Conservation (phyloP, 1,140 invertebrate species). For the Parasteatoda tepidariorum region DNA sequence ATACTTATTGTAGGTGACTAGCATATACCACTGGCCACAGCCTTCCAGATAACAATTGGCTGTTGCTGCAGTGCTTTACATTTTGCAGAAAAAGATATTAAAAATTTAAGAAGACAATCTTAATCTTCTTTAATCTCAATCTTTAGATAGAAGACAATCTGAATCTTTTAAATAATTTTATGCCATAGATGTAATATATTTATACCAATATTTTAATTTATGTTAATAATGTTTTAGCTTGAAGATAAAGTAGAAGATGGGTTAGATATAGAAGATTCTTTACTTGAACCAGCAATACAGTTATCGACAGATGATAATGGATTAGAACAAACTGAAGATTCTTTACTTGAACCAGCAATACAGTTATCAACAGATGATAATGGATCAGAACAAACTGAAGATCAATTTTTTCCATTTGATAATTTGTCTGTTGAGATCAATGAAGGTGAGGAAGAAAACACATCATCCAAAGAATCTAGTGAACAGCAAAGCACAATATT, state of each 20-base stretch:
- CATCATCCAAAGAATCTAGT: too few relatives aligned
- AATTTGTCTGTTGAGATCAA: constrained; percentile 14
- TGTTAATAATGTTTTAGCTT: background rate
- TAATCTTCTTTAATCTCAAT: too few relatives aligned
- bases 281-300: background rate
- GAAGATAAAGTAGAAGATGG: constrained; percentile 27
- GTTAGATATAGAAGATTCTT: constrained; percentile 35
- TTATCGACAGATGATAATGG: background rate
- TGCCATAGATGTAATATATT: too few relatives aligned
- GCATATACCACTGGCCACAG: too few relatives aligned
- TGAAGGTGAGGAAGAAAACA: constrained; percentile 5
- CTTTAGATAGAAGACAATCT: too few relatives aligned
- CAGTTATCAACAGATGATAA: background rate
- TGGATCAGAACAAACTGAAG: constrained; percentile 10
- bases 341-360: constrained; percentile 7
- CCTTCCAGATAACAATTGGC: too few relatives aligned
- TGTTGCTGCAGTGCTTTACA: too few relatives aligned
- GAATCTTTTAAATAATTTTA: too few relatives aligned
- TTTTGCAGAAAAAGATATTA: too few relatives aligned
- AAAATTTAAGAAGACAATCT: too few relatives aligned
- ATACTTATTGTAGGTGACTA: too few relatives aligned
- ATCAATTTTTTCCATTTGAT: constrained; percentile 16
- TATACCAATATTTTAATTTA: background rate
- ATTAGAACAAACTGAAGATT: constrained; percentile 26
- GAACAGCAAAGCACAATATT: background rate